Conservation (phyloP, 2,888 invertebrate genomes). For the Malthinus flaveolus region DNA sequence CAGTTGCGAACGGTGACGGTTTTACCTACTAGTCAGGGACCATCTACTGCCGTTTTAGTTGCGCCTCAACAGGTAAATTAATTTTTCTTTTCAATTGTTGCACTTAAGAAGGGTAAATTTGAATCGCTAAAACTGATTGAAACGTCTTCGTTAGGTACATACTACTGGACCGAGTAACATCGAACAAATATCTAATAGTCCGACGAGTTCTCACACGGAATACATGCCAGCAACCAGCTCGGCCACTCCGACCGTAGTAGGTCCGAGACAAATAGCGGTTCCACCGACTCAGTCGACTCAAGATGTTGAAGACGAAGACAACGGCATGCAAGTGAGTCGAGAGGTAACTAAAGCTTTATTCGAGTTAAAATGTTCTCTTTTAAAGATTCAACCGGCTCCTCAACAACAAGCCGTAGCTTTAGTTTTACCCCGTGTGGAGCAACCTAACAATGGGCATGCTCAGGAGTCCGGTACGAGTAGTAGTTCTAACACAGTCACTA, state of each 20-base stretch:
- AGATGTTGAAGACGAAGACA: constrained; percentile 59
- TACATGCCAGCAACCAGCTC: constrained; percentile 87
- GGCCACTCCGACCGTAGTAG: constrained; percentile 58
- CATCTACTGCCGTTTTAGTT: constrained; percentile 57
- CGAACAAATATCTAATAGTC: constrained; percentile 67
- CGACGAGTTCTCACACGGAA: constrained; percentile 76
- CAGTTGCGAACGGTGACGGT: constrained; percentile 68
- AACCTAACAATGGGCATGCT: constrained; percentile 57
- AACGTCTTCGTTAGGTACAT: constrained; percentile 49
- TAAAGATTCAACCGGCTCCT: constrained; percentile 40
- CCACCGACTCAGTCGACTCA: constrained; percentile 64
- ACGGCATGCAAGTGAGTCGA: constrained; percentile 39
- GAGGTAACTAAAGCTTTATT: background rate
- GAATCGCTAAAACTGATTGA: background rate
- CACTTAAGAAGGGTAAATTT: background rate
- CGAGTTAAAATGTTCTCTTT: background rate
- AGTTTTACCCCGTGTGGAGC: constrained; percentile 71
- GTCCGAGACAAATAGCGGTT: constrained; percentile 67
- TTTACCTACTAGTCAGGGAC: constrained; percentile 72
- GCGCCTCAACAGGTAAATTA: constrained; percentile 62
- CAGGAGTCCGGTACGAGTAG: constrained; percentile 48
- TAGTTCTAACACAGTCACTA: constrained; percentile 69
- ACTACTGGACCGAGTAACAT: constrained; percentile 56
- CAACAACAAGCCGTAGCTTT: constrained; percentile 70
- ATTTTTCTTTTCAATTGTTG: constrained; percentile 25